Evolutionary conservation across 2,888 invertebrate species (phyloP).

Genomic region (Machimus rusticus): DNA sequence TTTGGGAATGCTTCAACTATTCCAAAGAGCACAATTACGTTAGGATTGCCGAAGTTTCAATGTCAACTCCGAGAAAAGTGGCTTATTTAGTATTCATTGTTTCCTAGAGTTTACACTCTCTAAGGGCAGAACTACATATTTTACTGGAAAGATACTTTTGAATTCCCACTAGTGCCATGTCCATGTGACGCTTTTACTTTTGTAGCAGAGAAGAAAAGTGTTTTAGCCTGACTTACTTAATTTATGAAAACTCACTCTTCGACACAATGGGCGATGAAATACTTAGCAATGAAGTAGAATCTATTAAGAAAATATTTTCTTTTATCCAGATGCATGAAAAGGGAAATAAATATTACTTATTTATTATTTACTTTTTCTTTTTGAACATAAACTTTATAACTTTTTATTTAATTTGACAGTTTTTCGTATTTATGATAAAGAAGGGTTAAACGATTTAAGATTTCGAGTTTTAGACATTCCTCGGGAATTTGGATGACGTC

Average conservation of each 20-base stretch:
- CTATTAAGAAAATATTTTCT: no score
- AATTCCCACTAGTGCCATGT: neutral
- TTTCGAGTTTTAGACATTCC: no score
- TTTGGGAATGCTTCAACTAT: neutral
- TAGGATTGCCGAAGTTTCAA: neutral
- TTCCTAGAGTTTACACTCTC: neutral
- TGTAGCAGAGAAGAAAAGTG: neutral
- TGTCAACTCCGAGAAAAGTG: neutral
- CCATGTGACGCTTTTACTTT: neutral
- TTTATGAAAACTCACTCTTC: neutral
- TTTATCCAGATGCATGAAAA: no score
- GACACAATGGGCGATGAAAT: neutral
- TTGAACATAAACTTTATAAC: no score
- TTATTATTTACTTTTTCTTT: no score
- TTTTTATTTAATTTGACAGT: no score
- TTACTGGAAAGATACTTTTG: neutral
- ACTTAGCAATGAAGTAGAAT: neutral
- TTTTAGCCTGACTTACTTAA: neutral
- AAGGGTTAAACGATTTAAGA: no score
- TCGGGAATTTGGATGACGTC: no score
- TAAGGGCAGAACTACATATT: neutral
- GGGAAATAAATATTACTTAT: no score
- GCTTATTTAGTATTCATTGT: neutral
- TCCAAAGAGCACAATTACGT: neutral
- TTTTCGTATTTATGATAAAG: no score